Evolutionary conservation across 2,888 invertebrate genomes (phyloP), one percentile per base, ranked within the genome.

Genomic region (Sicus ferrugineus): DNA sequence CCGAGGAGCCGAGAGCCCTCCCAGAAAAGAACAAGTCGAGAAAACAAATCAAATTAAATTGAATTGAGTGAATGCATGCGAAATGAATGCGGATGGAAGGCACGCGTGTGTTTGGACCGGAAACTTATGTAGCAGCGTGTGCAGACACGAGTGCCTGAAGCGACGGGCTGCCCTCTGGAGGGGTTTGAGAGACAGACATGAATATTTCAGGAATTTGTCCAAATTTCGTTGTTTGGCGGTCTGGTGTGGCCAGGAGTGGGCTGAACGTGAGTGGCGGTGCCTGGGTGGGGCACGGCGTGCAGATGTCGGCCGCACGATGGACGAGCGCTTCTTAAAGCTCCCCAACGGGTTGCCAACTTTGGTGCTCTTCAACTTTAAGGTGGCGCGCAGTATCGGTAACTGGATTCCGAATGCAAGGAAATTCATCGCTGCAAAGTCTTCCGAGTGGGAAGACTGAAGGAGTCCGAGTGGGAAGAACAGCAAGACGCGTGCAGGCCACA

Each of bases 11-110:
- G 23, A 28, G 23, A 14, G 9, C 4, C 54, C 54, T 14, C 28
- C 52, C 7, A 31, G 31, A 42, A 54, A 56, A 28, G 34, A 54
- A 54, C 59, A 65, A 62, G 42, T 3, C n/a, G 34, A 19, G 42
- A 28, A 46, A 71, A 70, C 73, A 71, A 71, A 72, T 71, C 71
- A 72, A 72, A 73, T 72, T 70, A 72, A 73, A 73, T 73, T 69
- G 67, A 68, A 68, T 68, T 71, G 73, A 73, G 72, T 73, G 71
- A 71, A 71, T 67, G 71, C 67, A 68, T 50, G 56, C 42, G 61
- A 46, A 70, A 48, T 58, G 42, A 64, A 64, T 26, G 28, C 54
- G 54, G 26, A 42, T 42, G 56, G 48, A 66, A 66, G 56, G 42
- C 66, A 66, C 42, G 66, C 66, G 52, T 66, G n/a, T n/a, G n/a